Evolutionary conservation across 2,113 vertebrate genomes (phyloP), one percentile per base, ranked within the genome.

Genomic region (Alligator sinensis): DNA sequence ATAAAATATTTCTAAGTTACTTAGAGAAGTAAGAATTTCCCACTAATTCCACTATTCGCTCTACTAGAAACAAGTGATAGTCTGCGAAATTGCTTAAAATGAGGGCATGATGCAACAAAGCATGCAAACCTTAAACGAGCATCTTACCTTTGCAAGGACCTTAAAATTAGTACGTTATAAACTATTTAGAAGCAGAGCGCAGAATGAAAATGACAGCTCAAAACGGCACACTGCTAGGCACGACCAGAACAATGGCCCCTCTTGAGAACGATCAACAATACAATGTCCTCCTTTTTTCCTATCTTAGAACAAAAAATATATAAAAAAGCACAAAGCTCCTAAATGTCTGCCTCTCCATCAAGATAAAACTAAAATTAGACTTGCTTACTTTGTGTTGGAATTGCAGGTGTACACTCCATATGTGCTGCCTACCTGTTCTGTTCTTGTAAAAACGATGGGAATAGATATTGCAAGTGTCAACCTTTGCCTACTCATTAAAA

Each of bases 171-270:
- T 47, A 47, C 47, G 47, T 47, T 57, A 47, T 11, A 74, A 77
- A 72, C 74, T 58, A 57, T 17, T 79, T 57, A 18, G 57, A 85
- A 75, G 11, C 59, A 95, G n/a, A 11, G 28, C 12, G 79, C 79
- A 15, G 24, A 87, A 89, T 28, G 3, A 79, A 84, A 59, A 54
- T 4, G 47, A 5, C 11, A 92, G 70, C 13, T 28, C 34, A 58
- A 62, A 87, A 57, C 0, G 3, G 21, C 58, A 24, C 55, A 58
- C 80, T 70, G 28, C 83, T 60, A 81, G 16, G 28, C 77, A 64
- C 38, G 18, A 77, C 38, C 61, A 2, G 1, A 59, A 55, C 0
- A 1, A 11, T 34, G 30, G 21, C 47, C 25, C 9, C 16, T 60
- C 59, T 8, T 4, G 25, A 68, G 77, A 77, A 28, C 25, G 11